Evolutionary conservation across 2,797 vertebrate species (phyloP).

Genomic region (Phoebastria nigripes): DNA sequence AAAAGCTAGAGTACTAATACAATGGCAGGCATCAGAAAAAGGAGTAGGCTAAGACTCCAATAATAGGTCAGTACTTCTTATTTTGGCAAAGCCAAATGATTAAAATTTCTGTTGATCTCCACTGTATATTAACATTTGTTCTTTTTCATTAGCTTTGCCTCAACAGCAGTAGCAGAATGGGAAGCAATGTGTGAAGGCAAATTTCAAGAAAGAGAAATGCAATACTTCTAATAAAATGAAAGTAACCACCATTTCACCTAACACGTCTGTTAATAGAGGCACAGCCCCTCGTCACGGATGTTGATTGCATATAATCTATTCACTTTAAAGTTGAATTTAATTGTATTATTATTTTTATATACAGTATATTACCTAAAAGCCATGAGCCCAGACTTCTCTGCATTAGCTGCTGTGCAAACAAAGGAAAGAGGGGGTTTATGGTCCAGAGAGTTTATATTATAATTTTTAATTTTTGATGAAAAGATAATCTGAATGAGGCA

Average conservation of each 20-base stretch:
- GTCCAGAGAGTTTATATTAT: conserved; percentile 3
- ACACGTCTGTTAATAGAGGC: neutral
- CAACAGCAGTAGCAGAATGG: neutral
- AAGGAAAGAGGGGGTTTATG: neutral
- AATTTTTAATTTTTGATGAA: conserved; percentile 53
- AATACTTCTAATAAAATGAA: neutral
- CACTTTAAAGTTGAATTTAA: conserved; percentile 5
- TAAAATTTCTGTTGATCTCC: neutral
- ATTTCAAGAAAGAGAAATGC: neutral
- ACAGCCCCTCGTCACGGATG: neutral
- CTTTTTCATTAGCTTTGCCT: conserved; percentile 32
- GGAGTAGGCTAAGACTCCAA: neutral
- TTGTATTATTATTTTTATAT: conserved; percentile 53
- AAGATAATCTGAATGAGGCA: conserved; percentile 19
- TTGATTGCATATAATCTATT: neutral
- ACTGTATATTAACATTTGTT: neutral
- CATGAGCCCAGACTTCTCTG: conserved; percentile 7
- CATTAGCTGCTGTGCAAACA: conserved; percentile 32
- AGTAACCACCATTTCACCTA: neutral
- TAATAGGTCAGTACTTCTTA: neutral
- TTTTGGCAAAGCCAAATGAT: neutral
- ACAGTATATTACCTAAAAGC: neutral
- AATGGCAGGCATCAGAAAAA: neutral
- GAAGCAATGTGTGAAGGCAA: neutral
- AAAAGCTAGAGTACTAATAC: neutral